Conservation (phyloP, 1,140 invertebrate genomes). For the Macrobrachium nipponense region DNA sequence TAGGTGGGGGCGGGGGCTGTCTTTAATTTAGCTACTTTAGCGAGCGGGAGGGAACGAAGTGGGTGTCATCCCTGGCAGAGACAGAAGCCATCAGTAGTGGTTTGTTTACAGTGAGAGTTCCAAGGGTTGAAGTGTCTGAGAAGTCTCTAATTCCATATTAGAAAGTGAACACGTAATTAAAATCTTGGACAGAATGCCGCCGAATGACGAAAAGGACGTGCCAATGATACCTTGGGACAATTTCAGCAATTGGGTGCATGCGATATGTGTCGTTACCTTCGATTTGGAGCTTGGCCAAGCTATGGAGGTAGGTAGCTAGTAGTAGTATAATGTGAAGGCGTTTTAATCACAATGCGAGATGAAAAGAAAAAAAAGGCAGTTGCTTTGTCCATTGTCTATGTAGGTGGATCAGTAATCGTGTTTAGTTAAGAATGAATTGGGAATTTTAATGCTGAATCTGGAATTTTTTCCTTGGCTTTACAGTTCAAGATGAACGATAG, state of each 20-base stretch:
- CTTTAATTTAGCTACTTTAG: too few species aligned
- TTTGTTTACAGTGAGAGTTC: slow-evolving; percentile 32
- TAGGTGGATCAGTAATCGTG: too few species aligned
- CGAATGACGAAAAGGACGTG: slow-evolving; percentile 55
- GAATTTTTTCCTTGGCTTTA: too few species aligned
- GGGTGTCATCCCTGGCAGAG: too few species aligned
- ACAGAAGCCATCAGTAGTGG: slow-evolving; percentile 20
- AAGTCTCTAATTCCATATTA: neutral
- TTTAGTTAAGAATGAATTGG: too few species aligned
- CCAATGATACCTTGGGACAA: slow-evolving; percentile 71
- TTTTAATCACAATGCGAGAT: neutral
- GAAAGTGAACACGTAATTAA: neutral
- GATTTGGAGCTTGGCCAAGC: slow-evolving; percentile 98
- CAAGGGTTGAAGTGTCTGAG: neutral
- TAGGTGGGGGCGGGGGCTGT: too few species aligned
- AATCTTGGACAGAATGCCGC: slow-evolving; percentile 38
- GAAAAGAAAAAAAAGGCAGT: too few species aligned
- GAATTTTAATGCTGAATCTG: too few species aligned
- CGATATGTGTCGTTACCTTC: slow-evolving; percentile 97
- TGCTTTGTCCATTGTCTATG: too few species aligned
- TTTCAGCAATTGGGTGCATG: slow-evolving; percentile 95
- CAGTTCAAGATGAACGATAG: too few species aligned
- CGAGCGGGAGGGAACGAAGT: too few species aligned
- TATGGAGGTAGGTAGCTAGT: slow-evolving; percentile 89
- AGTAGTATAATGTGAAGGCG: slow-evolving; percentile 6